Conservation (phyloP, 2,797 vertebrate species). For the Chelon auratus region DNA sequence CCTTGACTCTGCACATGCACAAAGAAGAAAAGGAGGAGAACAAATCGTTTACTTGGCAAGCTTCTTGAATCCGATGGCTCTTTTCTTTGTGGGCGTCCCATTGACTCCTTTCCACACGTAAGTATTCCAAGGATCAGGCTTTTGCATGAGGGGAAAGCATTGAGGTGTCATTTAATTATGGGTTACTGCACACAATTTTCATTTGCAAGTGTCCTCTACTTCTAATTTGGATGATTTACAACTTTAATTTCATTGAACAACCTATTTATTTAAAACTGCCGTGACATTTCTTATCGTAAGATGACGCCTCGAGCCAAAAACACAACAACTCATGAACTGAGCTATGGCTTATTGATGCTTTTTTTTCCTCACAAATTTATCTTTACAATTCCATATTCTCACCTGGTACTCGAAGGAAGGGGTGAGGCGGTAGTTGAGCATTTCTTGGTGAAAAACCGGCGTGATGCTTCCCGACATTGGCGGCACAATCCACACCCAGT, state of each 20-base stretch:
- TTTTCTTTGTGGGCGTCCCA: slow-evolving; percentile 96
- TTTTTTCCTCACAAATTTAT: background rate
- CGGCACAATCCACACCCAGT: slow-evolving; percentile 99
- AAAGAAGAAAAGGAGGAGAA: background rate
- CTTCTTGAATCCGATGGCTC: slow-evolving; percentile 98
- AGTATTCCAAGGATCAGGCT: slow-evolving; percentile 96
- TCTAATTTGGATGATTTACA: slow-evolving; percentile 5
- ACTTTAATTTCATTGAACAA: background rate
- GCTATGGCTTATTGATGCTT: background rate
- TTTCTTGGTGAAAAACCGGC: slow-evolving; percentile 98
- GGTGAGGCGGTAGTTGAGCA: slow-evolving; percentile 98
- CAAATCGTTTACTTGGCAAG: slow-evolving; percentile 92
- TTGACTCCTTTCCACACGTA: slow-evolving; percentile 97
- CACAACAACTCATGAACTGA: background rate
- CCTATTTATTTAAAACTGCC: too few relatives aligned
- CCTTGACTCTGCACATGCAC: slow-evolving; percentile 5
- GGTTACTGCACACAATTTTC: background rate
- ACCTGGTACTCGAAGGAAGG: slow-evolving; percentile 99
- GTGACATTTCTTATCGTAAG: too few relatives aligned
- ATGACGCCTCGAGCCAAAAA: too few relatives aligned
- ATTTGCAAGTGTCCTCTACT: background rate
- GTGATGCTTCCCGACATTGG: slow-evolving; percentile 99
- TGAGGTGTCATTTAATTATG: background rate
- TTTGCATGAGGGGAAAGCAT: slow-evolving; percentile 24
- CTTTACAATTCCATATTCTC: slow-evolving; percentile 13